These are phyloP conservation scores for Myrmecophaga tridactyla DNA, from an alignment of 2,113 vertebrate species.

Conservation along the genomic window DNA sequence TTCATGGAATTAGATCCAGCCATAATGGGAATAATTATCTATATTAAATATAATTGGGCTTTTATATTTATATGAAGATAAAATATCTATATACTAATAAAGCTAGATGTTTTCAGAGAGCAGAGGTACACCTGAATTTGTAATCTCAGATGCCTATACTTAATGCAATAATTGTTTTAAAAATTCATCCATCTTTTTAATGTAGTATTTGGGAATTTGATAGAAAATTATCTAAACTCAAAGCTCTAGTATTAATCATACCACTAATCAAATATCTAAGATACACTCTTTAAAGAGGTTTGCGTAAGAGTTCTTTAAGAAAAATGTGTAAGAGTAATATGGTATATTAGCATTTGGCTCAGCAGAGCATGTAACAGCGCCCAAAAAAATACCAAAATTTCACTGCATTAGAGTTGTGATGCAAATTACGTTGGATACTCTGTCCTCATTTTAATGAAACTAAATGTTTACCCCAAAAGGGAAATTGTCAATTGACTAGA, in stretches of 20 bases:
- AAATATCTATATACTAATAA: background rate
- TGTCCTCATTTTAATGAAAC: constrained; percentile 30
- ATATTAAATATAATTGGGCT: background rate
- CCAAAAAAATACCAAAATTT: constrained; percentile 47
- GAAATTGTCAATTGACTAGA: background rate
- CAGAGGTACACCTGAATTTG: background rate
- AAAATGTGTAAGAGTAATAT: background rate
- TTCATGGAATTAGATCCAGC: background rate
- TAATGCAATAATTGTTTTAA: background rate
- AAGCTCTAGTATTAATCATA: constrained; percentile 7
- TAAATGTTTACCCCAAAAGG: background rate
- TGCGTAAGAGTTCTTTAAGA: background rate
- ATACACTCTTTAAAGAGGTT: background rate
- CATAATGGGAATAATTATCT: too few species aligned
- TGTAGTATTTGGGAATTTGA: background rate
- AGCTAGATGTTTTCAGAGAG: background rate
- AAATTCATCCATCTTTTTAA: background rate
- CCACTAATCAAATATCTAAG: background rate
- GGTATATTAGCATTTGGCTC: background rate
- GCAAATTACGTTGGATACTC: constrained; percentile 39
- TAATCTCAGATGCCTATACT: background rate
- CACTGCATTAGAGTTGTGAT: background rate
- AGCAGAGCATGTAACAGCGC: background rate
- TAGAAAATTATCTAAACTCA: background rate
- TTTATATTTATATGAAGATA: background rate